Evolutionary conservation across 2,113 vertebrate species (phyloP).

Genomic region (Chionomys nivalis): DNA sequence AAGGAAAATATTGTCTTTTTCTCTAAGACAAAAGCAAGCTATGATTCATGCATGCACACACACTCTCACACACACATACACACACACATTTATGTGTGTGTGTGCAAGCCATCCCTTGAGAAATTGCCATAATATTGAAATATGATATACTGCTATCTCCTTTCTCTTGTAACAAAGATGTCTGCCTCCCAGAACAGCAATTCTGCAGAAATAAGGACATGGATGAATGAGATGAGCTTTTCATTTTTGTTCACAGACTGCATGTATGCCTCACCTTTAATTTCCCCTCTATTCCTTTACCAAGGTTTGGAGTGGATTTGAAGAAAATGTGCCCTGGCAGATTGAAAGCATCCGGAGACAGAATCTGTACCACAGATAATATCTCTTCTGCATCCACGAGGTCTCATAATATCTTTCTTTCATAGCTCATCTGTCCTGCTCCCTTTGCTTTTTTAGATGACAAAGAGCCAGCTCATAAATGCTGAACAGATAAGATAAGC

Average conservation of each 20-base stretch:
- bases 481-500: conserved; percentile 82
- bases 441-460: conserved; percentile 67
- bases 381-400: conserved; percentile 55
- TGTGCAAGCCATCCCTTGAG: not conserved
- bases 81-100: not conserved
- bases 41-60: not conserved
- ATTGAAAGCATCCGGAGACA: conserved; percentile 71
- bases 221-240: not conserved
- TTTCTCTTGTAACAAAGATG: conserved; percentile 14
- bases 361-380: conserved; percentile 62
- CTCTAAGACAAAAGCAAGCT: not conserved
- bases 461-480: conserved; percentile 83
- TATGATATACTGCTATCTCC: conserved; percentile 5
- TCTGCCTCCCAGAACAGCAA: conserved; percentile 1
- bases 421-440: conserved; percentile 70
- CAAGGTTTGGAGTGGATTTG: conserved; percentile 28
- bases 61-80: not conserved
- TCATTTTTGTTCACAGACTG: conserved; percentile 7
- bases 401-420: conserved; percentile 76
- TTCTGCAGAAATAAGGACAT: conserved; percentile 39
- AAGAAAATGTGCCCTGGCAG: conserved; percentile 46
- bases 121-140: conserved; percentile 8
- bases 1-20: conserved; percentile 16
- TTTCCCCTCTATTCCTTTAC: conserved; percentile 60
- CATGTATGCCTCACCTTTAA: conserved; percentile 40